Evolutionary conservation across 2,888 invertebrate species (phyloP), one percentile per base, ranked within the genome.

Genomic region (Lasius platythorax): DNA sequence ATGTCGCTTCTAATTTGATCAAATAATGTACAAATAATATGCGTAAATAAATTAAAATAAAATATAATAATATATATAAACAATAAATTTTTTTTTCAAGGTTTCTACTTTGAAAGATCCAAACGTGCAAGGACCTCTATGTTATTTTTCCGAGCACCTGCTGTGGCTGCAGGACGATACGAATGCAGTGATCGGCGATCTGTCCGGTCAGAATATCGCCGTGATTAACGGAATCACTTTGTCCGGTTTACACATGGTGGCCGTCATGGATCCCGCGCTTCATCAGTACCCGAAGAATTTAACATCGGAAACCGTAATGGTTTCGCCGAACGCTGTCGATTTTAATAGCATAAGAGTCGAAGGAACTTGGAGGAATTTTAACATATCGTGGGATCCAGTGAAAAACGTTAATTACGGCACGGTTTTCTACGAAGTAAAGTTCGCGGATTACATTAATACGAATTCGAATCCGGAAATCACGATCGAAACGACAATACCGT

Each of bases 351-450:
- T 99, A 78, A 95, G 95, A 68, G 97, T 98, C 5, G 95, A 95
- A 3, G 99, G 99, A 0, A 96, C 96, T 23, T 98, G 97, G 97
- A 96, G 97, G 86, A 96, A 96, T 58, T 99, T 99, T 93, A 98
- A 97, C 90, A 96, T 99, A 63, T 97, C 97, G 2, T 99, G 99
- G 99, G 95, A 96, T 28, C 97, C 97, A 0, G 96, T 97, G 0
- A 95, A 95, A 0, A 96, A 97, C 76, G 97, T 98, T 4, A 98
- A 98, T 92, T 97, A 97, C 93, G 98, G 98, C 18, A 96, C 96
- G 4, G 97, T 98, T 0, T 97, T 97, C 93, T 99, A 99, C 93
- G 98, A 98, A 93, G 96, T 98, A 70, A 97, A 97, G 94, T 96
- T 97, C 87, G 95, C 96, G 9, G 96, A 96, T 87, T 95, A 96